phyloP scores from a whole-genome alignment of 2,797 vertebrate genomes.

The Myotis planiceps region DNA sequence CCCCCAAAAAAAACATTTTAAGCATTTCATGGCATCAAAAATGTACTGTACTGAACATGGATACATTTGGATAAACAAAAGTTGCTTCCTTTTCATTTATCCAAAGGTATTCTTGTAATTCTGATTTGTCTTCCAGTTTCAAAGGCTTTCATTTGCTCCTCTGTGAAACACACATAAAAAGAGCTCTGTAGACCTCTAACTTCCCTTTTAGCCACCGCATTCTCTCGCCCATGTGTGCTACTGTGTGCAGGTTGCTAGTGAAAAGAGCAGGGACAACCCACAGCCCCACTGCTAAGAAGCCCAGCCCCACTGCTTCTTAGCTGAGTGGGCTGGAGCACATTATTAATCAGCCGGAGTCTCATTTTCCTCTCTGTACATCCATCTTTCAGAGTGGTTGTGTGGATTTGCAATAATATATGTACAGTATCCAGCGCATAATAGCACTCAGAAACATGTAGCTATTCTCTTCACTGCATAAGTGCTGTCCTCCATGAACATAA shows the following conservation, averaged over 20 bases:
- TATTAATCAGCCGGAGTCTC: not conserved
- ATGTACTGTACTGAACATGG: not conserved
- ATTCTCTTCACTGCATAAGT: not conserved
- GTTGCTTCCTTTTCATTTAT: not conserved
- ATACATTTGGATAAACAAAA: not conserved
- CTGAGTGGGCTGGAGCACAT: not conserved
- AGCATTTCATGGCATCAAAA: not conserved
- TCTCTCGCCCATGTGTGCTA: not conserved
- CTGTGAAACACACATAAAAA: not conserved
- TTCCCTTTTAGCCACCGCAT: not conserved
- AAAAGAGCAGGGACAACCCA: not conserved
- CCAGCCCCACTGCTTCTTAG: not conserved
- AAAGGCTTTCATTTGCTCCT: not conserved
- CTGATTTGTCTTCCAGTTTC: not conserved
- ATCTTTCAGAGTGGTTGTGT: not conserved
- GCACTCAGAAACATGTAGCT: not conserved
- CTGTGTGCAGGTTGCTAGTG: not conserved
- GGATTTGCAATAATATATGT: not conserved
- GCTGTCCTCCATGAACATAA: not conserved
- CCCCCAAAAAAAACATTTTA: not conserved
- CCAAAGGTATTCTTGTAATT: not conserved
- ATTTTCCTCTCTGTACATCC: not conserved
- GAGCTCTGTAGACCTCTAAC: not conserved
- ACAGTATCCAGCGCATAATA: not conserved
- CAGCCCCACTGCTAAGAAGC: not conserved